Evolutionary conservation across 2,797 vertebrate genomes (phyloP), one percentile per base, ranked within the genome.

Genomic region (Paguma larvata): DNA sequence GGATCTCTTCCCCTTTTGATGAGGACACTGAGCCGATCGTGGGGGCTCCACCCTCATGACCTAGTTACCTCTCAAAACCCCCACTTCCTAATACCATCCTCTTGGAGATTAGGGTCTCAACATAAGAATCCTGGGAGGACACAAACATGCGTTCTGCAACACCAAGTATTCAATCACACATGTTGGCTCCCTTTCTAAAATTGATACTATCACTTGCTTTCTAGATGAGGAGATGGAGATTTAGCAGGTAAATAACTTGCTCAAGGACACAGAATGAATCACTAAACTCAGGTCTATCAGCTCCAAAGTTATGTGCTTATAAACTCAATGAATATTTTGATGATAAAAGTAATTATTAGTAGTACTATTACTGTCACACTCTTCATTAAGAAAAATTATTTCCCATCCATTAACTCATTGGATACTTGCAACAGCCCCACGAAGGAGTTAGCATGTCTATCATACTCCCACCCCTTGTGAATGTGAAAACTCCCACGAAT

Each of bases 111-210:
- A 53, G 53, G 32, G 48, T 83, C 53, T 56, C 77, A 75, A 83
- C 56, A 38, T 9, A 19, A 8, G 18, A 53, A 72, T 82, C 48
- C 21, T 48, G 53, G 11, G 27, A 46, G 27, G 30, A 16, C 4
- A 44, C 34, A 86, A 6, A 46, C 8, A 46, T 3, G 46, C 80
- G 34, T 19, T 27, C 21, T 6, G 2, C 46, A 82, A 46, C 3
- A 56, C 18, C 23, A 92, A 97, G 97, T 98, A 98, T 98, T 98
- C 98, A 98, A 99, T 99, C 98, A 99, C 98, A 99, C 98, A 99
- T 98, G 98, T 98, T 98, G 97, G 99, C 98, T 99, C 98, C 98
- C 99, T 98, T 97, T 94, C 98, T 98, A 98, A 53, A 86, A 85
- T 44, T 14, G 30, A 23, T 78, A 59, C 27, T 56, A 23, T 85